A percentile compares a stretch with the other conserved stretches of the same genome.
Evolutionary conservation across 2,797 vertebrate genomes (phyloP).

Genomic region (Tachyglossus aculeatus): DNA sequence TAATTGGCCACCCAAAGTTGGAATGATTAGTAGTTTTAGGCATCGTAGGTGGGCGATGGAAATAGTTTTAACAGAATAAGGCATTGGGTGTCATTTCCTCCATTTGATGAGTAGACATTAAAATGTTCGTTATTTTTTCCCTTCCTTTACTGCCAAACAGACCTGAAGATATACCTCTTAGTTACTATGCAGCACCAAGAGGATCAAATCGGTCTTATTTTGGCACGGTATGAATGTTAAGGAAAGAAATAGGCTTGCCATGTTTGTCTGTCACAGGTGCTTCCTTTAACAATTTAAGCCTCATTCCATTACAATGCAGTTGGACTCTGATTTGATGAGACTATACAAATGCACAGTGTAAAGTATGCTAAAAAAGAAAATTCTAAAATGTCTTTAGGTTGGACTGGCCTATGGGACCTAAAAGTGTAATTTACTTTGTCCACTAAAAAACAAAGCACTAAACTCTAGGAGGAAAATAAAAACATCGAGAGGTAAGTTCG

Average conservation of each 20-base stretch:
- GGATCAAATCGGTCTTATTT: constrained; percentile 53
- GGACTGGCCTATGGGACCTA: no score
- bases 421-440: no score
- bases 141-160: constrained; percentile 14
- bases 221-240: constrained; percentile 37
- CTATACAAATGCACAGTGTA: no score
- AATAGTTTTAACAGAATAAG: constrained; percentile 28
- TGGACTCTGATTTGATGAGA: constrained; percentile 1
- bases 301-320: constrained; percentile 34
- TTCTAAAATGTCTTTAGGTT: no score
- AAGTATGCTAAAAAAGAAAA: no score
- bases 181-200: constrained; percentile 29
- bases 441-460: no score
- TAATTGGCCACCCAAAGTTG: no score
- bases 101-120: constrained; percentile 43
- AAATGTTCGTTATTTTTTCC: no score
- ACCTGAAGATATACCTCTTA: constrained; percentile 21
- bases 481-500: no score
- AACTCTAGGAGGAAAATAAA: constrained; percentile 23
- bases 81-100: constrained; percentile 38
- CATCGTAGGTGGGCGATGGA: constrained; percentile 28
- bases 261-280: constrained; percentile 42
- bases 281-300: constrained; percentile 34
- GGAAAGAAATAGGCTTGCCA: constrained; percentile 33
- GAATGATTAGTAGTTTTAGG: no score